Evolutionary conservation across 2,113 vertebrate species (phyloP).

Genomic region (Sander lucioperca): DNA sequence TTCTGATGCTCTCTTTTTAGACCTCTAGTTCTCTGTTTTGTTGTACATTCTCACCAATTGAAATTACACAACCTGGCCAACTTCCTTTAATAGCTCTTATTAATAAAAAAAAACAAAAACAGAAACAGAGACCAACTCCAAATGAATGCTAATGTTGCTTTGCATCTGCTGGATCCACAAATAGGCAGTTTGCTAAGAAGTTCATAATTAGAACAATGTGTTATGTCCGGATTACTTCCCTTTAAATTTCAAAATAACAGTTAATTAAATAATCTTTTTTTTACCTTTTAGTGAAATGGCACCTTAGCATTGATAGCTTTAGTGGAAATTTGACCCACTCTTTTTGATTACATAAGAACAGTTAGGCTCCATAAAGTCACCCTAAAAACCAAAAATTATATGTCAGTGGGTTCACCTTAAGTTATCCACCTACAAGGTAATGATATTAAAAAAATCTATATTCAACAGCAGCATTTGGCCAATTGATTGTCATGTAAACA

Average conservation of each 20-base stretch:
- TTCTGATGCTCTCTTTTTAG: not conserved
- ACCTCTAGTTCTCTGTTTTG: constrained; percentile 16
- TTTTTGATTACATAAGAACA: not conserved
- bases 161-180: not conserved
- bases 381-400: not conserved
- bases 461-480: not conserved
- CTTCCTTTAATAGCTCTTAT: too few species aligned
- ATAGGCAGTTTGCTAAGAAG: not conserved
- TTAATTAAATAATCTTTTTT: not conserved
- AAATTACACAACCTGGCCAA: constrained; percentile 17
- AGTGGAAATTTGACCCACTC: not conserved
- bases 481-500: not conserved
- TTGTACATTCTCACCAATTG: constrained; percentile 28
- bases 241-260: not conserved
- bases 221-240: not conserved
- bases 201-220: not conserved
- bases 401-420: not conserved
- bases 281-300: not conserved
- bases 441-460: not conserved
- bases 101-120: too few species aligned
- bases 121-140: not conserved
- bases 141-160: not conserved
- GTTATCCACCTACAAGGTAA: not conserved
- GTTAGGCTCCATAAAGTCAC: not conserved
- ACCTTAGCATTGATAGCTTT: not conserved